Base-by-base conservation (phyloP, 2,888 invertebrate genomes). In the Apamea monoglypha region DNA sequence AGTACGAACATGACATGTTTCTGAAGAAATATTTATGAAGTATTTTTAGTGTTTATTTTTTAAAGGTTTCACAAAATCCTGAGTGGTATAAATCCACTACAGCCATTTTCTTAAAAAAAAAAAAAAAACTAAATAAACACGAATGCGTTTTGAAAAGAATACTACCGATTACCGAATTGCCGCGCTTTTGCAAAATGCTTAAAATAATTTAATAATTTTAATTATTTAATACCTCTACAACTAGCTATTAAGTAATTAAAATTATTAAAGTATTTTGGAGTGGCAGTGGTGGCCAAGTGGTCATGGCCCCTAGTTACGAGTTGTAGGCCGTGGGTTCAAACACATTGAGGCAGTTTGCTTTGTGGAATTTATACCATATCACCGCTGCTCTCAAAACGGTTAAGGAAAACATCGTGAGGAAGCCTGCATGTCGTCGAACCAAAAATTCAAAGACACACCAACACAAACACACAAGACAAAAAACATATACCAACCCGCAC, bases 1-100 rank as follows among this genome's bases (percentile, higher is more conserved):
- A 36, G 12, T n/a, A 66, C 32, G 69, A 36, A 71, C 14, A 73
- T 47, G n/a, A 71, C 14, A 73, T 47, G n/a, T 69, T 63, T 40
- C 16, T 8, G 0, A 1, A 29, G 44, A 32, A n/a, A 25, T 32
- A 10, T 64, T 64, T 50, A 3, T 10, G 1, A 44, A 47, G 18
- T 25, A 44, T 44, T 47, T 64, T 68, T 18, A 12, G 32, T 25
- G 6, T 44, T 12, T 12, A 25, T 12, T 25, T 47, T 32, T 44
- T 12, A 18, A 63, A 47, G 8, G 47, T 64, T 64, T 72, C 1
- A 40, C 7, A 10, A 16, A 70, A 50, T 32, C 0, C 21, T 16
- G 21, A 21, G 12, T 12, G 5, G 21, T 36, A 40, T 40, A 40
- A 29, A 29, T 29, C 7, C 29, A 29, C 16, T 29, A 0, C 18